Conservation (phyloP, 2,113 vertebrate species). For the Amblyornis subalaris region DNA sequence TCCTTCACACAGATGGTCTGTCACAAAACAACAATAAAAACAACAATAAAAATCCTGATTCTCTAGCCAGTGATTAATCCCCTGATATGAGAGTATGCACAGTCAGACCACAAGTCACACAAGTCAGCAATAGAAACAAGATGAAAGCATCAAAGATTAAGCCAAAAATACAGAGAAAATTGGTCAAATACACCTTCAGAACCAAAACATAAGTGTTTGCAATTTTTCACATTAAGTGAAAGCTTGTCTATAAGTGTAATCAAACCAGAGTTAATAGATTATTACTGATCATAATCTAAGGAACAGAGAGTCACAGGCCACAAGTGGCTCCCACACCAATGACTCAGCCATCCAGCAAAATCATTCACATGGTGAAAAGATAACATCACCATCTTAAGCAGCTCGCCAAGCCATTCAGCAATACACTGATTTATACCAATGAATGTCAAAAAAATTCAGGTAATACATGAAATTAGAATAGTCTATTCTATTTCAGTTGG, state of each 20-base stretch:
- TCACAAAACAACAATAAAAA: neutral
- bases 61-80: neutral
- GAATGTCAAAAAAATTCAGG: neutral
- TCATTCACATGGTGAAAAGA: neutral
- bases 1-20: neutral
- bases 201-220: neutral
- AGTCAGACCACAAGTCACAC: rapidly evolving
- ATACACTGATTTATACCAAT: neutral
- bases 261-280: neutral
- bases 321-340: neutral
- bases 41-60: neutral
- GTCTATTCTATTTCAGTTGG: neutral
- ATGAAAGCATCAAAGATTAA: neutral
- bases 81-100: neutral
- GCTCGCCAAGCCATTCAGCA: neutral
- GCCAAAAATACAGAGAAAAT: neutral
- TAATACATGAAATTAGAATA: neutral
- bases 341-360: neutral
- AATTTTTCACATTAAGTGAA: neutral
- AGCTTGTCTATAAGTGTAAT: neutral
- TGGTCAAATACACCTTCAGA: neutral
- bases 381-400: neutral
- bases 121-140: neutral
- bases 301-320: neutral
- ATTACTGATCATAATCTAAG: neutral